Evolutionary conservation across 2,797 vertebrate species (phyloP).

Genomic region (Gymnocypris eckloni): DNA sequence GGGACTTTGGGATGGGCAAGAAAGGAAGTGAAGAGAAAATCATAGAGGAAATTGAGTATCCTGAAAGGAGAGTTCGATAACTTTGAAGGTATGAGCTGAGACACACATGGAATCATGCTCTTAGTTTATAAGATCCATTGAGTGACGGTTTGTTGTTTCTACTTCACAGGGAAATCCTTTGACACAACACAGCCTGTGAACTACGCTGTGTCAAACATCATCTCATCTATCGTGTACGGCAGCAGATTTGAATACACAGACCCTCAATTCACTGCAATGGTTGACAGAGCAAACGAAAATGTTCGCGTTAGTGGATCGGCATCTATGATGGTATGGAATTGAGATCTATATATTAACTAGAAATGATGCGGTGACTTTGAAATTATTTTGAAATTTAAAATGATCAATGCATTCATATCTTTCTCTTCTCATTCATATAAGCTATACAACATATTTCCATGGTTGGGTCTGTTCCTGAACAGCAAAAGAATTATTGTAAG

Average conservation of each 20-base stretch:
- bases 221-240: slow-evolving; percentile 61
- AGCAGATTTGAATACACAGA: slow-evolving; percentile 62
- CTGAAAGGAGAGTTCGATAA: slow-evolving; percentile 54
- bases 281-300: slow-evolving; percentile 58
- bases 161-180: slow-evolving; percentile 68
- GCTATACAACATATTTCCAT: slow-evolving; percentile 40
- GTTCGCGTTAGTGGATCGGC: slow-evolving; percentile 59
- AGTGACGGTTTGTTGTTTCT: neutral
- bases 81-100: slow-evolving; percentile 29
- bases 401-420: neutral
- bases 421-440: slow-evolving; percentile 10
- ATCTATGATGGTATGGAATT: slow-evolving; percentile 64
- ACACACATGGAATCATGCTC: neutral
- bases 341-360: neutral
- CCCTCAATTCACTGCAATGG: slow-evolving; percentile 60
- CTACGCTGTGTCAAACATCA: slow-evolving; percentile 66
- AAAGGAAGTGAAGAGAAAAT: slow-evolving; percentile 68
- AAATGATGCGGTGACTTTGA: neutral
- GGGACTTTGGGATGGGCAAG: slow-evolving; percentile 75
- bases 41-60: slow-evolving; percentile 63
- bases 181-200: slow-evolving; percentile 50
- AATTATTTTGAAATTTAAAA: neutral
- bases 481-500: neutral
- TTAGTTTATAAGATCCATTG: neutral
- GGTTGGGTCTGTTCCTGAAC: slow-evolving; percentile 9